phyloP scores from a whole-genome alignment of 1,140 invertebrate species.

The Ooceraea biroi region DNA sequence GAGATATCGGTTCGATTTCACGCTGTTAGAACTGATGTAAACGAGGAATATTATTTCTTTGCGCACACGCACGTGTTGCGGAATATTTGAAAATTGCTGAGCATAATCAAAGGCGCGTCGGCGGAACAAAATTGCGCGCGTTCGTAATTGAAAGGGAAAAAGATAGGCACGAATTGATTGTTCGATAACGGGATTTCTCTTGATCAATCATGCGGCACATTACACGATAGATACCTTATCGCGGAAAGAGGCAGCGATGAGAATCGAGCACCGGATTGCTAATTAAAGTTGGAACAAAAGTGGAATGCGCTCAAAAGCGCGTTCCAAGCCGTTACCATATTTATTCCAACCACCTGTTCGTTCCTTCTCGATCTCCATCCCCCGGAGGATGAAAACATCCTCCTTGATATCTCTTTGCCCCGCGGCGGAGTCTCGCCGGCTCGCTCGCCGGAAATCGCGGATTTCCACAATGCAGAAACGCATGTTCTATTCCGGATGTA shows the following conservation, averaged over 20 bases:
- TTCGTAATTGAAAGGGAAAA: neutral
- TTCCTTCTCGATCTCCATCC: conserved; percentile 43
- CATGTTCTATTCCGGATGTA: neutral
- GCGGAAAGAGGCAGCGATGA: conserved; percentile 2
- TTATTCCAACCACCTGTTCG: conserved; percentile 71
- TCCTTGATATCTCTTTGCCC: conserved; percentile 32
- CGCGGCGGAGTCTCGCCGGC: neutral
- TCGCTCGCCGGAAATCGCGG: conserved; percentile 9
- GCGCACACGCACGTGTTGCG: too few species aligned
- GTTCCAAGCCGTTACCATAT: conserved; percentile 42
- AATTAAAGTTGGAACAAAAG: conserved; percentile 57
- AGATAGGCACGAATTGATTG: neutral
- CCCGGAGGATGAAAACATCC: conserved; percentile 37
- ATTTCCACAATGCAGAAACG: neutral
- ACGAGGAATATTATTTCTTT: neutral
- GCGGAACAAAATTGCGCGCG: neutral
- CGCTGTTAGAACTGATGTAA: neutral
- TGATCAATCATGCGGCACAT: neutral
- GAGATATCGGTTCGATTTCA: conserved; percentile 38
- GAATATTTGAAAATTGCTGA: too few species aligned
- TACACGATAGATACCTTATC: neutral
- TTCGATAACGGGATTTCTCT: neutral
- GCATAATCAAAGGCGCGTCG: neutral
- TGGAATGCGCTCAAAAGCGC: neutral
- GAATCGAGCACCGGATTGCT: neutral